Evolutionary conservation across 2,888 invertebrate genomes (phyloP), one percentile per base, ranked within the genome.

Genomic region (Synergus itoensis): DNA sequence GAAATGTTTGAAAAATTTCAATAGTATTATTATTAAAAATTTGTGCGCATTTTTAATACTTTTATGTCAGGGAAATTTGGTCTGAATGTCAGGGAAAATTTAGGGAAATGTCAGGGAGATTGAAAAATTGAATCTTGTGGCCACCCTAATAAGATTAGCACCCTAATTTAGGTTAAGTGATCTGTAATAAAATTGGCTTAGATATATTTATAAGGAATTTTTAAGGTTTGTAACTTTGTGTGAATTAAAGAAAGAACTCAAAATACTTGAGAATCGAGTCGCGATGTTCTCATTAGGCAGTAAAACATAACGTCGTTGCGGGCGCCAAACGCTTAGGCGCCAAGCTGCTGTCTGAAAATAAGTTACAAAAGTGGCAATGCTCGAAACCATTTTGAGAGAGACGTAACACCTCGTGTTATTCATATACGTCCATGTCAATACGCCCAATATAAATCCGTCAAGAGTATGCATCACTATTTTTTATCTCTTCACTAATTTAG

Each of bases 271-370:
- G 12, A 12, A n/a, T 60, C 12, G 60, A 11, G 60, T 53, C 48
- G 48, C 12, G n/a, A 60, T 60, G 60, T 21, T 60, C 12, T 60
- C 21, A 60, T 60, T 60, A 60, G 60, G 18, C 21, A 60, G 18
- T 60, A 18, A 12, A 60, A 60, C 60, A 60, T 60, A 60, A 60
- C 21, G 60, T 12, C 21, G 60, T 12, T 53, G 43, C 48, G 21
- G 60, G 60, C 60, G 60, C 60, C 60, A 21, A 60, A 12, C 60
- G 60, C 18, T 60, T 60, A 60, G 60, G 60, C 60, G 60, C 60
- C 60, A 18, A 7, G 21, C 9, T 9, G 21, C 60, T 60, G 60
- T 21, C 60, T 60, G 4, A 60, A 60, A 60, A 60, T 18, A 60
- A 60, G 18, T 4, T 12, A 60, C 18, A 21, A 21, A 60, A 60